Evolutionary conservation across 2,113 vertebrate species (phyloP).

Genomic region (Podarcis raffonei): DNA sequence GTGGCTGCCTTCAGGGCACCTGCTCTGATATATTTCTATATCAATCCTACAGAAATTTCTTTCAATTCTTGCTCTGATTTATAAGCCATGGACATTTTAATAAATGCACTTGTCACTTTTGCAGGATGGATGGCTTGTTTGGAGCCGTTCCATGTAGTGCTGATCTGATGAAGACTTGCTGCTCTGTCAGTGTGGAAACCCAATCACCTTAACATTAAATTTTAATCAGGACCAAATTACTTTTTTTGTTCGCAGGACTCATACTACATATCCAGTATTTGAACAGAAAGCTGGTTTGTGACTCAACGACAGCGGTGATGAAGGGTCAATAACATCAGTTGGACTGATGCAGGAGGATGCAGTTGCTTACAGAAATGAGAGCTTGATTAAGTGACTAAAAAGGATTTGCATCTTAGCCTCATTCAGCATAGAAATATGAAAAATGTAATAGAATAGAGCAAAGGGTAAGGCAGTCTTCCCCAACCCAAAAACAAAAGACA

Average conservation of each 20-base stretch:
- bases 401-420: slow-evolving; percentile 45
- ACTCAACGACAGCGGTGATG: background rate
- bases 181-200: slow-evolving; percentile 19
- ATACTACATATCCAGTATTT: background rate
- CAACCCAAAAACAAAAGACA: background rate
- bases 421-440: background rate
- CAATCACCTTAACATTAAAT: slow-evolving; percentile 21
- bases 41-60: slow-evolving; percentile 28
- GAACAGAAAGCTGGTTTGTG: slow-evolving; percentile 20
- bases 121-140: slow-evolving; percentile 16
- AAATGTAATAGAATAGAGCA: background rate
- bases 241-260: background rate
- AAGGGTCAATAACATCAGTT: slow-evolving; percentile 4
- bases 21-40: slow-evolving; percentile 47
- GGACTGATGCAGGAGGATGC: background rate
- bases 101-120: slow-evolving; percentile 47
- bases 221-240: slow-evolving; percentile 46
- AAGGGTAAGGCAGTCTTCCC: background rate
- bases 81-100: slow-evolving; percentile 45
- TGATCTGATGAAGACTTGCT: slow-evolving; percentile 32
- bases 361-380: background rate
- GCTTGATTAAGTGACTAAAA: slow-evolving; percentile 26
- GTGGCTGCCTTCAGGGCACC: slow-evolving; percentile 11
- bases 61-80: slow-evolving; percentile 48
- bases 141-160: slow-evolving; percentile 5